phyloP scores from a whole-genome alignment of 2,797 vertebrate genomes.

The Gymnothorax reevesii region DNA sequence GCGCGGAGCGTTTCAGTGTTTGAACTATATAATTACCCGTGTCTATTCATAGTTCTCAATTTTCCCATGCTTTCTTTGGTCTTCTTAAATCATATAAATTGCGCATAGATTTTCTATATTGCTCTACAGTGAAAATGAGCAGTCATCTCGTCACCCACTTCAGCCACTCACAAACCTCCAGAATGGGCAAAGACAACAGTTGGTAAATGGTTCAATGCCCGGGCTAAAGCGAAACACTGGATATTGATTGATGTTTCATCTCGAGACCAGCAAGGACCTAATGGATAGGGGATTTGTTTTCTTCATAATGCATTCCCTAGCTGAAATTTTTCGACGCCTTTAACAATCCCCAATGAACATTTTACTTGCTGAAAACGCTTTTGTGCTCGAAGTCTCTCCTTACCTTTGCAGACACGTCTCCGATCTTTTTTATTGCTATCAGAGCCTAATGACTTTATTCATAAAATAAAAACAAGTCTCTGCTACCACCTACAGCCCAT shows the following conservation, averaged over 20 bases:
- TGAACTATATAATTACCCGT: too few species aligned
- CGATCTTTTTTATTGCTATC: not conserved
- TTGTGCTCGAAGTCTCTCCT: not conserved
- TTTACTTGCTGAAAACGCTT: not conserved
- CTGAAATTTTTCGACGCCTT: not conserved
- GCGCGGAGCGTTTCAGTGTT: too few species aligned
- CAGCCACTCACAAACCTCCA: not conserved
- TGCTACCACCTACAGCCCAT: not conserved
- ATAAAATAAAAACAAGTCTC: not conserved
- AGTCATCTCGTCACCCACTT: not conserved
- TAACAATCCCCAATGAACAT: not conserved
- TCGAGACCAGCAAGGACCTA: not conserved
- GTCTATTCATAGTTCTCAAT: too few species aligned
- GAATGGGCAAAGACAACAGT: not conserved
- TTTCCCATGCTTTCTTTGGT: too few species aligned
- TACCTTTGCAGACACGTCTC: not conserved
- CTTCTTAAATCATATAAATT: too few species aligned
- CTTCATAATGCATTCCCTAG: not conserved
- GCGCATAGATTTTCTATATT: not conserved
- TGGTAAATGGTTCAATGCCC: not conserved
- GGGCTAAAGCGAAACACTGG: not conserved
- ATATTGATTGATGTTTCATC: not conserved
- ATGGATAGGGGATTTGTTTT: not conserved
- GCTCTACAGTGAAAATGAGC: not conserved
- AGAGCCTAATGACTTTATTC: not conserved